A percentile compares a stretch with the other conserved stretches of the same genome.
Evolutionary conservation across 1,140 invertebrate species (phyloP).

Genomic region (Holotrichia oblita): DNA sequence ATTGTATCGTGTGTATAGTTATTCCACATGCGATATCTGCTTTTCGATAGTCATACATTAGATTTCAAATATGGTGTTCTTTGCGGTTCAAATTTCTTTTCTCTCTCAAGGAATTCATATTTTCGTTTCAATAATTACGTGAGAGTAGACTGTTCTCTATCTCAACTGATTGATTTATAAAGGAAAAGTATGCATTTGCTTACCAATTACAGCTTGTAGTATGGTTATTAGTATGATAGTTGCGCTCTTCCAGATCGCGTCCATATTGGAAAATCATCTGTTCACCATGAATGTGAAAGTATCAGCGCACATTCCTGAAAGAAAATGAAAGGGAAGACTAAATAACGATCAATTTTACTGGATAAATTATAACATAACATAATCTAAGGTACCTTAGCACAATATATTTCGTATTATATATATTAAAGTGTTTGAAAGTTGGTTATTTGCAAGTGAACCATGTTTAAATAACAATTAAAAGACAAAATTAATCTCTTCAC

Average conservation of each 20-base stretch:
- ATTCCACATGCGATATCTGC: not conserved
- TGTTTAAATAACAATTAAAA: too few species aligned
- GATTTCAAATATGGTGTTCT: not conserved
- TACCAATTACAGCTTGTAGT: not conserved
- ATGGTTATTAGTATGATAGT: not conserved
- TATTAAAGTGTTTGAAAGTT: too few species aligned
- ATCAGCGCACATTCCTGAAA: not conserved
- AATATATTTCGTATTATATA: too few species aligned
- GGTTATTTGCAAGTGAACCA: too few species aligned
- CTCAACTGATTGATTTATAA: not conserved
- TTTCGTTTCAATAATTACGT: conserved; percentile 12
- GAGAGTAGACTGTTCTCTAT: conserved; percentile 23
- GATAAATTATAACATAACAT: too few species aligned
- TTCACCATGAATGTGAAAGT: conserved; percentile 14
- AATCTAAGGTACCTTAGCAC: too few species aligned
- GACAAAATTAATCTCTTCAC: too few species aligned
- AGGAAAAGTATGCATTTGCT: conserved; percentile 7
- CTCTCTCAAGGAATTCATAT: not conserved
- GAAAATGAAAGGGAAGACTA: not conserved
- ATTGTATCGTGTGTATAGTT: not conserved
- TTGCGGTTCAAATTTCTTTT: not conserved
- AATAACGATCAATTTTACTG: too few species aligned
- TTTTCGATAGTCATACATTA: not conserved
- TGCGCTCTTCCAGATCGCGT: not conserved
- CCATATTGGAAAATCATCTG: conserved; percentile 20